Evolutionary conservation across 2,113 vertebrate species (phyloP), one percentile per base, ranked within the genome.

Genomic region (Alexandromys fortis): DNA sequence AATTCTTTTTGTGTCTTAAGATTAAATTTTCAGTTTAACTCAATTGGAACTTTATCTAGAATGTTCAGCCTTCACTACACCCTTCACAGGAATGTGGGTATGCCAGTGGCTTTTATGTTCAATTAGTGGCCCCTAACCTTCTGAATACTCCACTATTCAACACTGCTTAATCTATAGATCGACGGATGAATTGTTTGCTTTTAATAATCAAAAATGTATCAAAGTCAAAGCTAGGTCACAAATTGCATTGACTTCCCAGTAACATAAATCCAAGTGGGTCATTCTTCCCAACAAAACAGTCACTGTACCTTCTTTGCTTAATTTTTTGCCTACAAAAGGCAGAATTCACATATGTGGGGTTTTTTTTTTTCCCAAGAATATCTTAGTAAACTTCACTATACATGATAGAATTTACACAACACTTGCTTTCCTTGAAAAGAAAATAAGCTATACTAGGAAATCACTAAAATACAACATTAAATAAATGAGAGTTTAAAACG

Each of bases 191-290:
- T 58, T 87, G 24, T 1, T 49, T 75, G 67, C 77, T 92, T 68
- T 76, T 92, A 85, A 77, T 58, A 49, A 42, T 75, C 63, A 42
- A 86, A 94, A 91, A 91, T 42, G 52, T 67, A 72, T 49, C 17
- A 42, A 85, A 65, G 4, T 11, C 35, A 86, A 68, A 81, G 24
- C 7, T 89, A n/a, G 28, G 30, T 86, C 45, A 89, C 26, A 92
- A 89, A 93, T 72, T 92, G 13, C 19, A 68, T 67, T 86, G n/a
- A 79, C 33, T 86, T 93, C n/a, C 28, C 42, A 86, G 47, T 24
- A 55, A 77, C 52, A 78, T 33, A 65, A 65, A 65, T 19, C 38
- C 58, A 65, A 30, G 26, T 58, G 83, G n/a, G 52, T 35, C 16
- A 11, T 89, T 90, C 72, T 90, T 38, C 58, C 45, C 33, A 81